Base-by-base conservation (phyloP, 2,113 vertebrate species). In the Nanger granti region DNA sequence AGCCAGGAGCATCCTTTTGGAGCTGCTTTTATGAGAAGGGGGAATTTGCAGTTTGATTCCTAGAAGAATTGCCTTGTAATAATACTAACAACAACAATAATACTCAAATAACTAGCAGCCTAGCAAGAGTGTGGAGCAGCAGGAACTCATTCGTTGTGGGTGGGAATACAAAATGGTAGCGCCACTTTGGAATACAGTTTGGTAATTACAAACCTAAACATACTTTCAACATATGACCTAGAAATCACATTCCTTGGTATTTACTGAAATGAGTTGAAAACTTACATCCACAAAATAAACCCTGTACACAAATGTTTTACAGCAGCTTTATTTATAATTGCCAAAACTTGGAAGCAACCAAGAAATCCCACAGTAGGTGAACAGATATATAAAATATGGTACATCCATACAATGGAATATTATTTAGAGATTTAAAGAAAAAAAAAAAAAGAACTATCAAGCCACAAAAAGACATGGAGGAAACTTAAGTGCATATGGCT, bases 21-120 rank as follows among this genome's bases (percentile, higher is more conserved):
- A 80, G 29, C 37, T 94, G 41, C 6, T 97, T 98, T 96, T 95
- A 97, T 95, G 73, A 97, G 94, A 92, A 97, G 64, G 57, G 31
- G 29, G 28, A 86, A n/a, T 89, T 94, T 89, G 41, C 11, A 73
- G 29, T 94, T 97, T 93, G 93, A 26, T 95, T 97, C 87, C 62
- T 94, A 26, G 83, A 93, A 69, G 49, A 52, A 94, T 89, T 95
- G 31, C 14, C n/a, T 95, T 96, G 69, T 87, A 95, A 93, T 93
- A 94, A 89, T 66, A 69, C 54, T 29, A 83, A 82, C 9, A 66
- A 49, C 64, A 83, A 54, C 64, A 93, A 73, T 26, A 60, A 60
- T 18, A n/a, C 66, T 66, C 87, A 95, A 92, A 73, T 57, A 91
- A 73, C 41, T 29, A 82, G 93, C 57, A 93, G 64, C 4, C 92